Conservation (phyloP, 2,797 vertebrate species). For the Pelodytes ibericus region DNA sequence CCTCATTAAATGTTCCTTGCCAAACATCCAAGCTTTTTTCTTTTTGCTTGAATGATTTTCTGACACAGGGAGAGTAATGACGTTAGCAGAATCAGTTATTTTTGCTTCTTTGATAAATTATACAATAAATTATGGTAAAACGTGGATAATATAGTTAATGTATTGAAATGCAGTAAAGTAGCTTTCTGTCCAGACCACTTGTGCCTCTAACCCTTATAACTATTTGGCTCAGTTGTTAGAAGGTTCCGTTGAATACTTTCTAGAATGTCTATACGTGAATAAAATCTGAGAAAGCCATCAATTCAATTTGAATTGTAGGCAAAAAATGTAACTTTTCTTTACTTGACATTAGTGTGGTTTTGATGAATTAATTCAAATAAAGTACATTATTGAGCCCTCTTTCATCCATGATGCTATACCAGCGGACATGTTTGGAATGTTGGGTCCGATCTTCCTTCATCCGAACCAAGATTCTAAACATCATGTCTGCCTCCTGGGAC, state of each 20-base stretch:
- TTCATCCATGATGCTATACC: no score
- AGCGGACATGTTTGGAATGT: no score
- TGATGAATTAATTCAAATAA: no score
- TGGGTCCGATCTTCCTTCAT: no score
- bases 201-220: neutral
- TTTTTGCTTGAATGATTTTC: conserved; percentile 57
- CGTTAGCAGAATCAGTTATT: conserved; percentile 42
- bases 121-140: conserved; percentile 37
- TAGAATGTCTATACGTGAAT: neutral
- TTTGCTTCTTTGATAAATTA: conserved; percentile 46
- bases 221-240: neutral
- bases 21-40: conserved; percentile 56
- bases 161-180: conserved; percentile 16
- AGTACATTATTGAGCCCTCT: no score
- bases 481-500: no score
- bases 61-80: conserved; percentile 53
- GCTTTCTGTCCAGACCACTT: neutral
- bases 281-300: neutral
- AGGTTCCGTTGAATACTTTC: neutral
- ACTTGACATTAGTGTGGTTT: no score
- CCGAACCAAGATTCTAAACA: no score
- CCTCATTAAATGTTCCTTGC: conserved; percentile 49
- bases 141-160: conserved; percentile 28
- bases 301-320: neutral
- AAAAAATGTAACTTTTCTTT: no score